Evolutionary conservation across 2,113 vertebrate species (phyloP), one percentile per base, ranked within the genome.

Genomic region (Tautogolabrus adspersus): DNA sequence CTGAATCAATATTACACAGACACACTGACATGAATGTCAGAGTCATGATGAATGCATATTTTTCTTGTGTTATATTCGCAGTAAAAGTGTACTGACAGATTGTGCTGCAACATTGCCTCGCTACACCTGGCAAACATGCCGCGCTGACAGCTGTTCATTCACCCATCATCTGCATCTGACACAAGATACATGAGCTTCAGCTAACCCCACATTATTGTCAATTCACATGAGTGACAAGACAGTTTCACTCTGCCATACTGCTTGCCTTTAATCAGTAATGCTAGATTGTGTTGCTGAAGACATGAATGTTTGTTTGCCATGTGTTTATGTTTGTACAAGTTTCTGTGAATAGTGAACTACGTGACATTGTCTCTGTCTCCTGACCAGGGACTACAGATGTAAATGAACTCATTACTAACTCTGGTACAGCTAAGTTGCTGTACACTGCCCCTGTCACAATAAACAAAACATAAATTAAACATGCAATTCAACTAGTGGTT

Each of bases 131-230:
- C 21, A 1, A 1, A 4, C 3, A 10, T 26, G 72, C 71, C 56
- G 57, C 37, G 22, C 51, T 21, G 15, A 66, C 85, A 89, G 83
- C 82, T 86, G 82, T 82, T 86, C 63, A 26, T 6, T 78, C 69
- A 71, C 62, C 77, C 75, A 26, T 77, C 68, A 61, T 75, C 58
- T 86, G 57, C 57, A 66, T 16, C 38, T 65, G 66, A 75, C 66
- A 67, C 26, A 70, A 66, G 84, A 81, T 46, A 21, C 47, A 77
- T 3, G 69, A 81, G 79, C 72, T 10, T 22, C 64, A 58, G 75
- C 61, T 77, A 77, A 77, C 15, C 58, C 18, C 10, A 16, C 21
- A 67, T 87, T 66, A 77, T 66, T 38, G 71, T 54, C 21, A 65
- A 70, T 49, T 51, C 40, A 69, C 66, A 44, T 8, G 59, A 38